Conservation (phyloP, 2,113 vertebrate species). For the Melanostigma gelatinosum region DNA sequence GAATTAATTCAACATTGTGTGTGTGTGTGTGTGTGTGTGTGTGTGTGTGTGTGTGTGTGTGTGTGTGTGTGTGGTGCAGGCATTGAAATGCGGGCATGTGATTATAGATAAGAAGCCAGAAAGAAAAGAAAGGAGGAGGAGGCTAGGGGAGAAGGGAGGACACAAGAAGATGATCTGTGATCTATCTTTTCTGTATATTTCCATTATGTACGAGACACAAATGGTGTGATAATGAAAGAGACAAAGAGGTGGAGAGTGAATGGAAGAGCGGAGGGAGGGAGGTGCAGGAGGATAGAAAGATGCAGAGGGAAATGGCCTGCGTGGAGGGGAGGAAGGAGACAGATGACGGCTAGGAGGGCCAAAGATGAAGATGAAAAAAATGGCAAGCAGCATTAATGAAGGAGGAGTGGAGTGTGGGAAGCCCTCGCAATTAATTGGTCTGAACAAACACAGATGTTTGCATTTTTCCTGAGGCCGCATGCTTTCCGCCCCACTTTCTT, state of each 20-base stretch:
- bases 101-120: conserved; percentile 46
- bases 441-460: conserved; percentile 69
- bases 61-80: conserved; percentile 3
- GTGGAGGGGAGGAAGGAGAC: conserved; percentile 23
- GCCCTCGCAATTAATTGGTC: conserved; percentile 54
- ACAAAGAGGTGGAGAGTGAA: conserved; percentile 11
- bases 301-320: conserved; percentile 16
- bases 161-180: conserved; percentile 27
- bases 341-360: conserved; percentile 37
- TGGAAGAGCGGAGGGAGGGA: not conserved
- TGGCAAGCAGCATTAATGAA: conserved; percentile 43
- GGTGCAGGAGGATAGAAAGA: conserved; percentile 18
- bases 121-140: conserved; percentile 16
- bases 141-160: conserved; percentile 24
- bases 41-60: not conserved
- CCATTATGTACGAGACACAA: conserved; percentile 25
- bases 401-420: conserved; percentile 43
- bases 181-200: conserved; percentile 6
- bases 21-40: not conserved
- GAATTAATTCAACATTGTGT: conserved; percentile 68
- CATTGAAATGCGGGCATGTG: conserved; percentile 23
- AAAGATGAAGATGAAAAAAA: conserved; percentile 38
- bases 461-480: conserved; percentile 44
- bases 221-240: conserved; percentile 29
- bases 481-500: conserved; percentile 33